Base-by-base conservation (phyloP, 2,797 vertebrate genomes). In the Cryptoprocta ferox region DNA sequence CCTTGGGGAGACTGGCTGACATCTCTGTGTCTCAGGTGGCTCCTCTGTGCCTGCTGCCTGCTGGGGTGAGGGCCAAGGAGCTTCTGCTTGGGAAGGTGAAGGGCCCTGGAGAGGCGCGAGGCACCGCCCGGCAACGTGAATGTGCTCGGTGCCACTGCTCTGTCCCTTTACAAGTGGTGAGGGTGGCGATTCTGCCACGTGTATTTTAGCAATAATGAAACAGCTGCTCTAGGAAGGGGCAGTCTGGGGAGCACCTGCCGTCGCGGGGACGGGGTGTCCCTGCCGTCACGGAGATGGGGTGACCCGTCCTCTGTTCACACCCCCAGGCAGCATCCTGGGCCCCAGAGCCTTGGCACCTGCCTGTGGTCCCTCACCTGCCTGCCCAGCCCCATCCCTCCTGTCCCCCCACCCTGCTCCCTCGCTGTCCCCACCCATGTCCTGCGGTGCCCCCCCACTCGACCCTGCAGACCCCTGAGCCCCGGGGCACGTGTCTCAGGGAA, bases 201-300 rank as follows among this genome's bases (percentile, higher is more conserved):
- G 0, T 1, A 8, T 39, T 35, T 56, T 0, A 15, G 56, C 56
- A 15, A 15, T 16, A 21, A 3, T 26, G 9, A 68, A 65, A 8
- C 21, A 2, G 5, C 12, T n/a, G 16, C 30, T 6, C 4, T 4
- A 26, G 6, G 4, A 13, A 66, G 30, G 30, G 24, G 14, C 1
- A 7, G 8, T 6, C 16, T 6, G 5, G 0, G 9, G 42, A 21
- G 19, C 7, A 0, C 1, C 37, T 4, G 28, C 0, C 0, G 15
- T 45, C 71, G 28, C 37, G 0, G 16, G 53, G 53, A 56, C 21
- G 53, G 53, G 18, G 53, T 1, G 53, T 21, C 18, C 53, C 50
- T 53, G 1, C 16, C 15, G 15, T 53, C 48, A 50, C 48, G 48
- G 4, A 15, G 53, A 53, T 19, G 53, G 16, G 53, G 53, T 19